Evolutionary conservation across 2,113 vertebrate genomes (phyloP), one percentile per base, ranked within the genome.

Genomic region (Dasyornis broadbenti): DNA sequence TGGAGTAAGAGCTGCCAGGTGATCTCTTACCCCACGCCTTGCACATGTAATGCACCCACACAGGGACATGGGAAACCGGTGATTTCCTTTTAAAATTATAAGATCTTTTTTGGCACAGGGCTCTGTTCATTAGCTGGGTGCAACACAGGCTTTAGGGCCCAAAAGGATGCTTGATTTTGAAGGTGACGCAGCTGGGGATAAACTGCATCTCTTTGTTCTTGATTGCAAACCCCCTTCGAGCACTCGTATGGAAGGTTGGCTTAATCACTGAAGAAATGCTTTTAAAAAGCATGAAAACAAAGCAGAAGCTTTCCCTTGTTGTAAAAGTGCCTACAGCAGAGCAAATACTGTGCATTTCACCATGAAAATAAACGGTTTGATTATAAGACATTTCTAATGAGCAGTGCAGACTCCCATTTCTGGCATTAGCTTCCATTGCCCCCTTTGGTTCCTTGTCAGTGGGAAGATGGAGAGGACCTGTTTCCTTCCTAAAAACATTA

Each of bases 401-500:
- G 53, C 40, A 54, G 44, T 6, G 19, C 26, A 40, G 40, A 19
- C n/a, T 89, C 24, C 68, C 2, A 0, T 70, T 79, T 72, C 17
- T 86, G 54, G 21, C 22, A 17, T 57, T 42, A 45, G 19, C 30
- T 91, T 70, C 42, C 18, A 1, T 30, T 63, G 14, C n/a, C 59
- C 28, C 44, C 31, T 65, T 73, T 0, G 0, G 6, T 59, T 90
- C 56, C 52, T 44, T 15, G 2, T 33, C 23, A 11, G 7, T 21
- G 28, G 76, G 17, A 69, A 68, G 42, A 20, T 0, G 1, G 15
- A 31, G 40, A 30, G 27, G 44, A 59, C 33, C 35, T 9, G 2
- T 80, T 76, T 80, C 26, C 28, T 68, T 65, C 50, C 37, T 78
- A 40, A n/a, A 90, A 78, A 60, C 2, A 4, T 11, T 49, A 2